A percentile compares a stretch with the other conserved stretches of the same genome.
Conservation (phyloP, 2,797 vertebrate species). For the Neomorphus geoffroyi region DNA sequence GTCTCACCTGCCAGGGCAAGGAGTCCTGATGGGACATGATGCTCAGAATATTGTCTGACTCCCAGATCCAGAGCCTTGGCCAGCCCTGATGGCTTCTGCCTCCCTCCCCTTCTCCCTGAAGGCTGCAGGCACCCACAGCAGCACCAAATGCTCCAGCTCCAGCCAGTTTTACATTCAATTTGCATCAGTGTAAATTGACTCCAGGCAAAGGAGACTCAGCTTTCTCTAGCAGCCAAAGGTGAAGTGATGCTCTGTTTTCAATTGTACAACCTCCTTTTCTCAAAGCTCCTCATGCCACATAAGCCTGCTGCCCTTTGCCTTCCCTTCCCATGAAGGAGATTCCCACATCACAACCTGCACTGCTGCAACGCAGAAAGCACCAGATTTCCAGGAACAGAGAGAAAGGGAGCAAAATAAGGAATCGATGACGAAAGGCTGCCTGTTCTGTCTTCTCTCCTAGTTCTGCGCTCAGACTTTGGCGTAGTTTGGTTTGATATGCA, state of each 20-base stretch:
- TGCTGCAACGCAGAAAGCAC: not conserved
- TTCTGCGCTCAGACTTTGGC: not conserved
- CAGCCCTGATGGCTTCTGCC: not conserved
- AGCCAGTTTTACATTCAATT: not conserved
- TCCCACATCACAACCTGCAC: not conserved
- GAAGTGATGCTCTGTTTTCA: slow-evolving; percentile 7
- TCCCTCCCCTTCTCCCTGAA: not conserved
- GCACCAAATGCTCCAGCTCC: not conserved
- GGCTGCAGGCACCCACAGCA: not conserved
- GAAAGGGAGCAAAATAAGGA: not conserved
- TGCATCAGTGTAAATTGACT: slow-evolving; percentile 1
- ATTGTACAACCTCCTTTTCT: not conserved
- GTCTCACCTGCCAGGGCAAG: not conserved
- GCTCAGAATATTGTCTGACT: fast-evolving
- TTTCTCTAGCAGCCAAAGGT: slow-evolving; percentile 24
- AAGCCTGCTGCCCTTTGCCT: not conserved
- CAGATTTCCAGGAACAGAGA: not conserved
- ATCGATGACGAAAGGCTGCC: not conserved
- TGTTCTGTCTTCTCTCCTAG: not conserved
- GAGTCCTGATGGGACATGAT: not conserved
- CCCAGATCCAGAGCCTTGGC: not conserved
- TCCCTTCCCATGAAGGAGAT: not conserved
- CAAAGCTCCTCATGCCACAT: fast-evolving
- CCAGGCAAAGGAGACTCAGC: not conserved
- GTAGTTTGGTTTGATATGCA: slow-evolving; percentile 5